These are phyloP conservation scores for Actinernus sp. DNA, from an alignment of 92 coral and sea anemone genomes.

Conservation along the genomic window DNA sequence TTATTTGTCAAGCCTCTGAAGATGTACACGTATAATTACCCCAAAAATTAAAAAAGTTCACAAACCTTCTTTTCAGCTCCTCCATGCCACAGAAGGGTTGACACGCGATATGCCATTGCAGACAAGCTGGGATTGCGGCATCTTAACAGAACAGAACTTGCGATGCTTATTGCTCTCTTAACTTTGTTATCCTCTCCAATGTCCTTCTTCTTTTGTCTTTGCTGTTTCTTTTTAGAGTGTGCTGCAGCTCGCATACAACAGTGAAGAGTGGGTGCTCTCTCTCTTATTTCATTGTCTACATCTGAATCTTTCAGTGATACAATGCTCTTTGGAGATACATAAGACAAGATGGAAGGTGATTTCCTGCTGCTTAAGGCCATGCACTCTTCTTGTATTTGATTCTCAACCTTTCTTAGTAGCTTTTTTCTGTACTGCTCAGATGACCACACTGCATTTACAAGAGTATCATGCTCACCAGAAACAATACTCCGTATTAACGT, in stretches of 20 bases:
- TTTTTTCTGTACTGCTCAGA: neutral
- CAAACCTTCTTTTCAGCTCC: conserved; percentile 52
- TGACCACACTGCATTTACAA: conserved; percentile 4
- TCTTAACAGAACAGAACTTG: conserved; percentile 49
- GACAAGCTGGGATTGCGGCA: conserved; percentile 47
- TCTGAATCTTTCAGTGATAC: conserved; percentile 2
- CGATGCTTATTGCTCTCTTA: conserved; percentile 28
- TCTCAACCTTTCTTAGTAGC: conserved; percentile 13
- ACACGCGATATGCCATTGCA: conserved; percentile 43
- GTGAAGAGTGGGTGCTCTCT: conserved; percentile 29
- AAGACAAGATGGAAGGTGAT: conserved; percentile 14
- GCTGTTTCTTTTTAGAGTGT: conserved; percentile 3
- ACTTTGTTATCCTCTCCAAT: too few species aligned
- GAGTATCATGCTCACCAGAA: conserved; percentile 6
- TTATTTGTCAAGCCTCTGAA: too few species aligned
- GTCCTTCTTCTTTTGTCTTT: neutral
- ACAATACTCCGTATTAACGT: conserved; percentile 19
- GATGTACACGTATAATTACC: too few species aligned
- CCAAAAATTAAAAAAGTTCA: too few species aligned
- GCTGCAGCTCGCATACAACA: conserved; percentile 18
- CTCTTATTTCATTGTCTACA: conserved; percentile 15
- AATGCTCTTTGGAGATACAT: conserved; percentile 14
- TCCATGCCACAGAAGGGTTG: conserved; percentile 57
- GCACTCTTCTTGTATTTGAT: conserved; percentile 21
- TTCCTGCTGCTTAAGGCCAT: conserved; percentile 11